These are phyloP conservation scores for Mycetomoellerius zeteki DNA, from an alignment of 1,140 invertebrate species.

Conservation along the genomic window DNA sequence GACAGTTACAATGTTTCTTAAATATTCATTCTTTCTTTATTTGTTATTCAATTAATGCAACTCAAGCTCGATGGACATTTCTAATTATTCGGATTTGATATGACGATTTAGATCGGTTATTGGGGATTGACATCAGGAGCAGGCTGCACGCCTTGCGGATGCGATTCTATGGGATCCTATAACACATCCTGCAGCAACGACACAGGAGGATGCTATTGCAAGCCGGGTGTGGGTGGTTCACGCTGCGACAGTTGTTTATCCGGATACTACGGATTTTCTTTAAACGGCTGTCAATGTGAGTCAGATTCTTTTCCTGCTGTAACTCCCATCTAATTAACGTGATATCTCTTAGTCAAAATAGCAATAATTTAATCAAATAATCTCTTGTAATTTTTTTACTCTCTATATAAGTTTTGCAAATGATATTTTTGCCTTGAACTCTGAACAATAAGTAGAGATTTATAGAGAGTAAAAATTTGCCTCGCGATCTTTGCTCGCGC, in stretches of 20 bases:
- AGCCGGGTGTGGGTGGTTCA: constrained; percentile 93
- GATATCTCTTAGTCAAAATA: background rate
- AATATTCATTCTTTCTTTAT: background rate
- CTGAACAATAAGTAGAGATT: background rate
- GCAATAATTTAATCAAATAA: background rate
- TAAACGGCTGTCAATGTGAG: constrained; percentile 93
- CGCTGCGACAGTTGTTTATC: constrained; percentile 93
- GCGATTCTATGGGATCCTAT: constrained; percentile 92
- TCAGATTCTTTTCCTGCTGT: constrained; percentile 18
- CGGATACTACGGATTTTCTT: constrained; percentile 94
- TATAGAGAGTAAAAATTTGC: background rate
- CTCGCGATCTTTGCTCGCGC: background rate
- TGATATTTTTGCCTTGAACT: background rate
- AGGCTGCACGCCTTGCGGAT: constrained; percentile 92
- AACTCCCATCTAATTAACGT: background rate
- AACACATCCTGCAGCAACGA: constrained; percentile 91
- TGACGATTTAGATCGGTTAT: constrained; percentile 89
- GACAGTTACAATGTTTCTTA: background rate
- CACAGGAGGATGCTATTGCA: constrained; percentile 95
- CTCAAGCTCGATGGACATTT: background rate
- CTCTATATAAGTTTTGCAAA: background rate
- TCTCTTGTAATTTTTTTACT: background rate
- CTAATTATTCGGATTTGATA: constrained; percentile 9
- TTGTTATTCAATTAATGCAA: background rate
- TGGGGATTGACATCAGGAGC: constrained; percentile 91